Conservation (phyloP, 2,888 invertebrate species). For the Bugulina stolonifera region DNA sequence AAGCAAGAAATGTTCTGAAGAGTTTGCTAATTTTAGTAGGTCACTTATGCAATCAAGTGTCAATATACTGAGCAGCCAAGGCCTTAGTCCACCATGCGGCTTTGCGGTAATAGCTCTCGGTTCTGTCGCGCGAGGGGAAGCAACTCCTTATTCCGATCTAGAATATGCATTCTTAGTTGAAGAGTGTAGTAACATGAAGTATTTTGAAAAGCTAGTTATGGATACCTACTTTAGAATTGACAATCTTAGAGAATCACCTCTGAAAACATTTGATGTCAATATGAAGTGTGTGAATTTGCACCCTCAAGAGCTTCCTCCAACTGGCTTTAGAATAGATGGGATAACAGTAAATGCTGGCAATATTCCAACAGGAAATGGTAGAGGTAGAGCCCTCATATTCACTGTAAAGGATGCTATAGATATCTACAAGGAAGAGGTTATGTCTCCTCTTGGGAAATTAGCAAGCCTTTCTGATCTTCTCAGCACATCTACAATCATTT, state of each 20-base stretch:
- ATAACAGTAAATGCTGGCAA: neutral
- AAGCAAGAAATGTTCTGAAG: neutral
- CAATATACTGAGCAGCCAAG: neutral
- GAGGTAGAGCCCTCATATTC: neutral
- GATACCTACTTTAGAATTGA: conserved; percentile 20
- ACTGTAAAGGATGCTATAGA: neutral
- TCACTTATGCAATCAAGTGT: neutral
- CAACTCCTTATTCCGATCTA: no score
- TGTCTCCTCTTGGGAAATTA: neutral
- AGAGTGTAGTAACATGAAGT: no score
- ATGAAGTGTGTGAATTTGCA: no score
- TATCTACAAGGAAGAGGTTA: neutral
- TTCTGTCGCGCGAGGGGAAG: no score
- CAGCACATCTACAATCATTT: no score
- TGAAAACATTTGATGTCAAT: neutral
- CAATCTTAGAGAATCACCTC: neutral
- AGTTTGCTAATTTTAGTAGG: neutral
- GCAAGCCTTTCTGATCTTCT: no score
- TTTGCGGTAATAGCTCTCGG: no score
- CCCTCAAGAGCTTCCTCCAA: no score
- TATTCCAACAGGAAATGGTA: no score
- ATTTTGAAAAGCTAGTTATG: conserved; percentile 9
- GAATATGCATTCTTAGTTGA: no score
- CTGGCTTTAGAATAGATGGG: no score
- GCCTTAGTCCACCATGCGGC: no score